phyloP scores from a whole-genome alignment of 2,113 vertebrate genomes.

The Rhinichthys klamathensis region DNA sequence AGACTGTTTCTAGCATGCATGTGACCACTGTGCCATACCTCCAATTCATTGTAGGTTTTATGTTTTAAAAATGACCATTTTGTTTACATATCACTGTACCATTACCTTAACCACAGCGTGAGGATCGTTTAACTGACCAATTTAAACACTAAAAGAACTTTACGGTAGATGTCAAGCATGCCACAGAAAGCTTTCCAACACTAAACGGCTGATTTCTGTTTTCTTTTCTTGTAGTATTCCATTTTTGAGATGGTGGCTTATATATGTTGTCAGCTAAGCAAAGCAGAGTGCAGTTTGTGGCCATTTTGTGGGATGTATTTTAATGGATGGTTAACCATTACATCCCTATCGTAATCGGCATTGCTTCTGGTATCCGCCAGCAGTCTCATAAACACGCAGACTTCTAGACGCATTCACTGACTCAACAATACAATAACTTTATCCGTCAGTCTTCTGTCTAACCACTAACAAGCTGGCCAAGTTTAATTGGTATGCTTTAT shows the following conservation, averaged over 20 bases:
- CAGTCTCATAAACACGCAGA: constrained; percentile 58
- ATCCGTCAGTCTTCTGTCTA: constrained; percentile 11
- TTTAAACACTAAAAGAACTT: constrained; percentile 1
- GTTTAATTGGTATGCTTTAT: constrained; percentile 35
- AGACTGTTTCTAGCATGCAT: neutral
- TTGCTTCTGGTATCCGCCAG: constrained; percentile 68
- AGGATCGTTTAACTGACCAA: neutral
- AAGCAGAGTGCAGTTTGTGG: constrained; percentile 48
- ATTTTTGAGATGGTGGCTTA: constrained; percentile 35
- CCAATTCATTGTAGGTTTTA: constrained; percentile 4
- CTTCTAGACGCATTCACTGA: constrained; percentile 25
- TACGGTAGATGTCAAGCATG: constrained; percentile 1
- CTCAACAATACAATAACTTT: constrained; percentile 42
- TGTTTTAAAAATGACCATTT: constrained; percentile 16
- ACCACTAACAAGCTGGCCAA: constrained; percentile 37
- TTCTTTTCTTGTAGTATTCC: constrained; percentile 40
- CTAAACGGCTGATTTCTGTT: constrained; percentile 26
- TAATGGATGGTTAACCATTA: constrained; percentile 68
- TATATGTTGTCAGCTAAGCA: constrained; percentile 45
- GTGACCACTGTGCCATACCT: neutral
- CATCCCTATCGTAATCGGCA: constrained; percentile 78
- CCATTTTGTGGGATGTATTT: constrained; percentile 56
- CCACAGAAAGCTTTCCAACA: neutral
- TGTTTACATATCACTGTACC: constrained; percentile 19
- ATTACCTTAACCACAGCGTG: constrained; percentile 10